These are phyloP conservation scores for Crenichthys baileyi DNA, from an alignment of 2,797 vertebrate species.

Conservation along the genomic window DNA sequence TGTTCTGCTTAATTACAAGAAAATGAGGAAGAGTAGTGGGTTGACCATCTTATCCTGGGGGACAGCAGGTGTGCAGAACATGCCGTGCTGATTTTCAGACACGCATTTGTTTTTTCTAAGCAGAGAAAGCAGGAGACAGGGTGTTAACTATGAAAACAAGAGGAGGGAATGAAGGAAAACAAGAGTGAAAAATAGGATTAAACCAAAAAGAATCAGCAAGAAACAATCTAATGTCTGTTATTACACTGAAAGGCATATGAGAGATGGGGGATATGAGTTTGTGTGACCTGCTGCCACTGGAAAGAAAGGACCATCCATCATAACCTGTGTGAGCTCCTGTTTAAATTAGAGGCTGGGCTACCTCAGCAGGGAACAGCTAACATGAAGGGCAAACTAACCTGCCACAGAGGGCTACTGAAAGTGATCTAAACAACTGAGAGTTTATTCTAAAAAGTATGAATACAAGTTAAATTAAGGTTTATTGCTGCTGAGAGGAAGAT, in stretches of 20 bases:
- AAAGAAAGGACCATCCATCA: constrained; percentile 69
- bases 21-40: constrained; percentile 46
- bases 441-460: constrained; percentile 36
- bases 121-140: constrained; percentile 8
- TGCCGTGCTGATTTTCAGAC: constrained; percentile 47
- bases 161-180: constrained; percentile 7
- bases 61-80: constrained; percentile 32
- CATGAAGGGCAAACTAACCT: constrained; percentile 53
- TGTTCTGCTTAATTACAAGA: constrained; percentile 34
- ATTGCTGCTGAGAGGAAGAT: constrained; percentile 26
- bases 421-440: constrained; percentile 10
- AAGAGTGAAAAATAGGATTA: constrained; percentile 36
- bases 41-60: constrained; percentile 32
- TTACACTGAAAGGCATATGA: constrained; percentile 41
- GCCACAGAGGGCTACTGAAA: constrained; percentile 28
- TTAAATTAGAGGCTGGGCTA: constrained; percentile 42
- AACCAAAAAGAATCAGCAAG: constrained; percentile 47
- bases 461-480: constrained; percentile 22
- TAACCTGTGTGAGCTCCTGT: constrained; percentile 46
- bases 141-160: constrained; percentile 29
- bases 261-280: constrained; percentile 54
- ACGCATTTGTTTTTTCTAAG: constrained; percentile 30
- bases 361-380: constrained; percentile 40
- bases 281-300: constrained; percentile 59
- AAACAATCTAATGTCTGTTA: constrained; percentile 53